phyloP scores from a whole-genome alignment of 2,113 vertebrate genomes.

The Carassius auratus region DNA sequence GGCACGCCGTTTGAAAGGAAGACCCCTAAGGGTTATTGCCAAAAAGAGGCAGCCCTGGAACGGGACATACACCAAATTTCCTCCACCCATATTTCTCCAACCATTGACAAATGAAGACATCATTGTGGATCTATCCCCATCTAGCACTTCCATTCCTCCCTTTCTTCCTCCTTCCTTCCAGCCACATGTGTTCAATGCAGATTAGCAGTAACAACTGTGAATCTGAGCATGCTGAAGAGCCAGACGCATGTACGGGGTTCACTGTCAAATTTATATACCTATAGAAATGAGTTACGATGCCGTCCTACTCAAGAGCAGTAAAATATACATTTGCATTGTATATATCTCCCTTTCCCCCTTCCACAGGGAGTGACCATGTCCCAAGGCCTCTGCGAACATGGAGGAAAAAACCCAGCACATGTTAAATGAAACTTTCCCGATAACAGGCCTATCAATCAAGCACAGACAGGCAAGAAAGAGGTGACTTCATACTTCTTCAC shows the following conservation, averaged over 20 bases:
- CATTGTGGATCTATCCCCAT: slow-evolving; percentile 26
- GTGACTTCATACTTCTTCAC: slow-evolving; percentile 41
- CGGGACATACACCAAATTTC: slow-evolving; percentile 28
- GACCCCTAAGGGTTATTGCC: slow-evolving; percentile 38
- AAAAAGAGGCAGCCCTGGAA: slow-evolving; percentile 19
- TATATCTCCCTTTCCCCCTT: slow-evolving; percentile 36
- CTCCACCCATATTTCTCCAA: neutral
- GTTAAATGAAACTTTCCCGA: slow-evolving; percentile 49
- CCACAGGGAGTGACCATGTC: slow-evolving; percentile 39
- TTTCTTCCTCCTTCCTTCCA: slow-evolving; percentile 3
- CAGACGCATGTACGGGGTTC: slow-evolving; percentile 56
- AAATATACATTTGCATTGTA: slow-evolving; percentile 56
- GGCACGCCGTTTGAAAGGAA: slow-evolving; percentile 36
- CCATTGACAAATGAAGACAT: slow-evolving; percentile 49
- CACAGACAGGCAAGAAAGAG: slow-evolving; percentile 9
- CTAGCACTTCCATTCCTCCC: neutral
- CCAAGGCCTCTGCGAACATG: slow-evolving; percentile 41
- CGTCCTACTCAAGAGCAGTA: slow-evolving; percentile 55
- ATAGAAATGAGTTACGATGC: slow-evolving; percentile 68
- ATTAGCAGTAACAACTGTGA: slow-evolving; percentile 55
- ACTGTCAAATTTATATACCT: slow-evolving; percentile 63
- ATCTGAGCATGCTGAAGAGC: slow-evolving; percentile 58
- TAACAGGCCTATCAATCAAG: slow-evolving; percentile 48
- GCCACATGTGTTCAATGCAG: slow-evolving; percentile 58
- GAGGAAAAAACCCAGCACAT: slow-evolving; percentile 24